Base-by-base conservation (phyloP, 2,113 vertebrate species). In the Malurus alboscapulatus region DNA sequence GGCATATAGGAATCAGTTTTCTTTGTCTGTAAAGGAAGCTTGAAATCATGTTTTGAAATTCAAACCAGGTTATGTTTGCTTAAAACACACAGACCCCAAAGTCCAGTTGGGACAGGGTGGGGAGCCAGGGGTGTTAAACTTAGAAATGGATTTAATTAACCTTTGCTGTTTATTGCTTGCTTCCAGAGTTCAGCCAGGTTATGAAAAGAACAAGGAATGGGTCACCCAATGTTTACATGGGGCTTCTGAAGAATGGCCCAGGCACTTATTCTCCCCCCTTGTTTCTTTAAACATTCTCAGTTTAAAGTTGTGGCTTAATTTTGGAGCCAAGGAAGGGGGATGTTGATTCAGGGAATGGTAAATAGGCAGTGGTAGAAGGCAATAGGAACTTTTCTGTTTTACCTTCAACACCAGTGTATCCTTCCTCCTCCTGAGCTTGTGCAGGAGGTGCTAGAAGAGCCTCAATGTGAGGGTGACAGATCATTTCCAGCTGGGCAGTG, bases 61-160 rank as follows among this genome's bases (percentile, higher is more conserved):
- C 79, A 94, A 95, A 88, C 40, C 92, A 91, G 87, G 93, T 94
- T 95, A 95, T 96, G 88, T 96, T 95, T 95, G 83, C 78, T 62
- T 58, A 57, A 90, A 87, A 84, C 61, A 92, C 78, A 90, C 91
- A 94, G 59, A 50, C 88, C 91, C 87, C 66, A 67, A 92, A 90
- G 90, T 90, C 89, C 94, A 90, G 92, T 90, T 89, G 96, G 93
- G 80, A 79, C 74, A 82, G 89, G 78, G 90, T 94, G 93, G 94
- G 87, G 82, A 96, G 67, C 12, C 77, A 6, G 59, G 79, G 67
- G 82, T 91, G 94, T 97, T 97, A 97, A 96, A 97, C 95, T 97
- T 97, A 96, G 95, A 95, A 95, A 92, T 80, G 88, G 87, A 85
- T 92, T 96, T 96, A 96, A 97, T 96, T 97, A 96, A 95, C 95